Evolutionary conservation across 2,113 vertebrate species (phyloP), one percentile per base, ranked within the genome.

Genomic region (Nanorana parkeri): DNA sequence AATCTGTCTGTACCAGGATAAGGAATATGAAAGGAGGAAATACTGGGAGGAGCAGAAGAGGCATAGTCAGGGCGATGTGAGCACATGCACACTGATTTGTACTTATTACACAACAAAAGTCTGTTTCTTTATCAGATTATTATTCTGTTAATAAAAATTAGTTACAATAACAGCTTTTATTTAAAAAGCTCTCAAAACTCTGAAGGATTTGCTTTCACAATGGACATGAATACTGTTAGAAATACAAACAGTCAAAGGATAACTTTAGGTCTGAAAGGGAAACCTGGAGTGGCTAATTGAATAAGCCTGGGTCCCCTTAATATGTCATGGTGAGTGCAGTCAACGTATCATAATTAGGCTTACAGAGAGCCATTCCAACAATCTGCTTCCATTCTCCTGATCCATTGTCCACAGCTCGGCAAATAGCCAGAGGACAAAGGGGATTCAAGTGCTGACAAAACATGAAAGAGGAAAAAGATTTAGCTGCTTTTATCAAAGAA

Each of bases 271-370:
- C 94, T 97, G 95, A 97, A 98, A 99, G 96, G 95, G 96, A 96
- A 93, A 97, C 97, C 97, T 92, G 97, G 93, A 91, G 96, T 97
- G 97, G 95, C 94, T 95, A 96, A 97, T 96, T 99, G 96, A 98
- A 99, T 99, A 96, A 97, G 95, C 94, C 96, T 96, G 96, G 96
- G 96, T 97, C 98, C 95, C 96, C 96, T 94, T 96, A 95, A 96
- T 96, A 94, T 97, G 96, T 97, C 97, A 99, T 99, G 98, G 97
- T 98, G 96, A 99, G 96, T 95, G 96, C 96, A 98, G 96, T 98
- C 96, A 98, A 98, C 97, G 98, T 99, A 96, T 99, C 98, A 99
- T 99, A 99, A 99, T 99, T 99, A 97, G 96, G 97, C 97, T 98
- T 97, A 99, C 97, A 98, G 96, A 97, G 96, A 96, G 93, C 96